Base-by-base conservation (phyloP, 2,797 vertebrate species). In the Lagodon rhomboides region DNA sequence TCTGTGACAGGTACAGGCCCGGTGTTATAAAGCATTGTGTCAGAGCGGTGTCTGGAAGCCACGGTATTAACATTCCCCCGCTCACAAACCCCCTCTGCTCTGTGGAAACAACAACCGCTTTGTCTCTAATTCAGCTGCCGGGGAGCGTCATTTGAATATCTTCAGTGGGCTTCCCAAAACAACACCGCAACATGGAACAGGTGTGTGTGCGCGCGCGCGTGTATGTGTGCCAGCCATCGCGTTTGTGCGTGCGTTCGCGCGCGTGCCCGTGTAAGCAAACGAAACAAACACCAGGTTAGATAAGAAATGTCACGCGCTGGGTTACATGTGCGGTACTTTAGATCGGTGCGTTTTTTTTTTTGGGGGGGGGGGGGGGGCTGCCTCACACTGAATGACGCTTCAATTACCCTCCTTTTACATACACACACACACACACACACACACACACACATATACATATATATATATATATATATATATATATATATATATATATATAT, bases 141-240 rank as follows among this genome's bases (percentile, higher is more conserved):
- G 49, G 66, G 70, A 85, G 80, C 74, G 62, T 77, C 86, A 85
- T 90, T 85, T 75, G 65, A 83, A 87, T 61, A 64, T 68, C 83
- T 82, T 18, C 81, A 64, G 53, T 30, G 74, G 25, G 64, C 20
- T 41, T 58, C 67, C 73, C 77, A 84, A 74, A 87, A 93, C 88
- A 90, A 87, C 84, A 84, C 90, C 34, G 92, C 88, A 92, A 93
- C 90, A 92, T 82, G 89, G 89, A 93, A 94, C 93, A 95, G 93
- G 93, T 93, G 93, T 93, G 91, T 87, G 89, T 54, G 90, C 43
- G 85, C 23, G 83, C 5, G 34, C 7, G 34, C 6, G 34, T 1
- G 34, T 1, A 8, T 20, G 72, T 67, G 46, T 7, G 34, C 34
- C 34, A 34, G 34, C 34, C 34, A 34, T 34, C 34, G 84, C 23